phyloP scores from a whole-genome alignment of 2,113 vertebrate species.

The Hypocryptadius cinnamomeus region DNA sequence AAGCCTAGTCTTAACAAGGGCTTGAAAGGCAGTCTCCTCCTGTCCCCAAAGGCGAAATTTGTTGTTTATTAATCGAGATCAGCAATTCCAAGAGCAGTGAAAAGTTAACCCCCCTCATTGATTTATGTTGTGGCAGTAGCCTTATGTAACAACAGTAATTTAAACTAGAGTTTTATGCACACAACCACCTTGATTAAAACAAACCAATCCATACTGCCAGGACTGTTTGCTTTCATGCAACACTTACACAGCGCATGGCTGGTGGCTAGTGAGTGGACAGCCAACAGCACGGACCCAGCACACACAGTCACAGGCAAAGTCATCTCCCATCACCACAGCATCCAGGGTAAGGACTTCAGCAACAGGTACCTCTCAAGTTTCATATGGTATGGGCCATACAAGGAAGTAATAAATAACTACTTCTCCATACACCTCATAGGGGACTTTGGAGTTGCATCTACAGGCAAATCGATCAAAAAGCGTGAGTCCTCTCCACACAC shows the following conservation, averaged over 20 bases:
- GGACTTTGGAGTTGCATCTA: background rate
- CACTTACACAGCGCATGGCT: rapidly evolving
- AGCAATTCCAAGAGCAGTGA: background rate
- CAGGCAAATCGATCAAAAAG: background rate
- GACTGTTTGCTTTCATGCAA: background rate
- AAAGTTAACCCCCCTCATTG: background rate
- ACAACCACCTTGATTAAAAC: background rate
- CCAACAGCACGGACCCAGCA: rapidly evolving
- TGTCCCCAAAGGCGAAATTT: background rate
- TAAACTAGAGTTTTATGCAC: background rate
- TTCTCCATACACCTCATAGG: background rate
- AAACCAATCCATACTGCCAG: background rate
- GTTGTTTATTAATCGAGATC: background rate
- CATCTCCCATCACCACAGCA: rapidly evolving
- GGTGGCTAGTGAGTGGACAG: background rate
- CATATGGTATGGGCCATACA: background rate
- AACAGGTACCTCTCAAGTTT: background rate
- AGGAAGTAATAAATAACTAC: background rate
- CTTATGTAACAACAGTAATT: background rate
- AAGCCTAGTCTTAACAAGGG: background rate
- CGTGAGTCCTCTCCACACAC: background rate
- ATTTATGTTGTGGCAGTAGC: background rate
- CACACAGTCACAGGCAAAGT: background rate
- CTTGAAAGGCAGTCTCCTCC: background rate
- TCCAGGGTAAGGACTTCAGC: background rate